These are phyloP conservation scores for Lepisosteus oculatus DNA, from an alignment of 2,113 vertebrate species.

Conservation along the genomic window DNA sequence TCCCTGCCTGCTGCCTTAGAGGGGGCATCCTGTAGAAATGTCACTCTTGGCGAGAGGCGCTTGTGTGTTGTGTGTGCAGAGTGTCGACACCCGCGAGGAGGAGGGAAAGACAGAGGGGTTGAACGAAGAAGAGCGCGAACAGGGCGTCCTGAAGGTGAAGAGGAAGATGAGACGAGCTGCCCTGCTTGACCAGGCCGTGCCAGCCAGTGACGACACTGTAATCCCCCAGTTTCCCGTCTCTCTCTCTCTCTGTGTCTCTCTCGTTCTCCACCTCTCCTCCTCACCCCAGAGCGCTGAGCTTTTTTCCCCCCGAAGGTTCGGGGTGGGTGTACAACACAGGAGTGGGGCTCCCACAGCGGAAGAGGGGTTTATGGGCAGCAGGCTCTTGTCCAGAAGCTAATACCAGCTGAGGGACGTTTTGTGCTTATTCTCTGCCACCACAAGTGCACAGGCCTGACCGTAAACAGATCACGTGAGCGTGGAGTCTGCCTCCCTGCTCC, in stretches of 20 bases:
- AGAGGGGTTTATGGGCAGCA: too few species aligned
- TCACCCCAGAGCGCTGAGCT: background rate
- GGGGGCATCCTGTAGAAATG: background rate
- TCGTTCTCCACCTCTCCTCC: background rate
- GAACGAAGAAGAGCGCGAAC: constrained; percentile 8
- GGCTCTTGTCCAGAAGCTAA: too few species aligned
- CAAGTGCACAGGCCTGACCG: too few species aligned
- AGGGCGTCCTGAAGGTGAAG: constrained; percentile 31
- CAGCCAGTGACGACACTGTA: constrained; percentile 33
- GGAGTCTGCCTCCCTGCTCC: too few species aligned
- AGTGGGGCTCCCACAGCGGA: too few species aligned
- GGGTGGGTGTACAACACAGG: too few species aligned
- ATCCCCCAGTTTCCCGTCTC: constrained; percentile 4
- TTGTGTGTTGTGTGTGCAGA: constrained; percentile 5
- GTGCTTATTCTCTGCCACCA: too few species aligned
- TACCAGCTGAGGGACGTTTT: too few species aligned
- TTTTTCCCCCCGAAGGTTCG: background rate
- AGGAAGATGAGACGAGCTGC: constrained; percentile 28
- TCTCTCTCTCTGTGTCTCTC: background rate
- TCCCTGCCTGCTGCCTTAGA: background rate
- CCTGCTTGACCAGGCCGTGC: constrained; percentile 28
- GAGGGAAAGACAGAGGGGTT: background rate
- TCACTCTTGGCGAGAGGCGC: background rate
- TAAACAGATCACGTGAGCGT: too few species aligned
- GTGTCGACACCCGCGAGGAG: background rate